Evolutionary conservation across 2,888 invertebrate species (phyloP), one percentile per base, ranked within the genome.

Genomic region (Drosophila vallismaia): DNA sequence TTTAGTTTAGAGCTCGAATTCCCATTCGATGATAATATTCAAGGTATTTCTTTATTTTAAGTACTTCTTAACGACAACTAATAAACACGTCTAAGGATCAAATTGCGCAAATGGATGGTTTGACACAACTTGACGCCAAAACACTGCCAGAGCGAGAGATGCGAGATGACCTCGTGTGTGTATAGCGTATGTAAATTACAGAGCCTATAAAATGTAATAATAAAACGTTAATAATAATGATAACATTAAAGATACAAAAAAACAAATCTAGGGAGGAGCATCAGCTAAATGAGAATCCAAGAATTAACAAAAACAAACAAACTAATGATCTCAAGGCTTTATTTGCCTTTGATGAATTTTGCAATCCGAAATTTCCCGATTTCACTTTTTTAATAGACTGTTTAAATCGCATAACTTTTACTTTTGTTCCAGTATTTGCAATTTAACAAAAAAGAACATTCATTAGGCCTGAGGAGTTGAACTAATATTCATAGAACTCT

Each of bases 91-190:
- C 74, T 75, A 82, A 86, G 68, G 73, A 82, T 73, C 70, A 88
- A 77, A 82, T 88, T 90, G 89, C 86, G 88, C 73, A 88, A 89
- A 83, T 88, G 84, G 90, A 90, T 83, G 89, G 88, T 89, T 89
- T 90, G 90, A 89, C 89, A 89, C 89, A 89, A 89, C 89, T 89
- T 89, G 89, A 90, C 88, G 89, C 90, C 90, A 90, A 89, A 87
- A 90, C 89, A 89, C 89, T 89, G 89, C 89, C 89, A 89, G 89
- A 89, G 86, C 85, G 86, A 89, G 66, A 74, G 66, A 76, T 57
- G 70, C 68, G 73, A 70, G 62, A 68, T 50, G 76, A 70, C 71
- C 74, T 76, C 54, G 38, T 45, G 53, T 68, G 63, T 45, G 54
- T 49, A 59, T 60, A 71, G 55, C 54, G 63, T 44, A 51, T 64